Conservation (phyloP, 2,113 vertebrate genomes). For the Murina feae region DNA sequence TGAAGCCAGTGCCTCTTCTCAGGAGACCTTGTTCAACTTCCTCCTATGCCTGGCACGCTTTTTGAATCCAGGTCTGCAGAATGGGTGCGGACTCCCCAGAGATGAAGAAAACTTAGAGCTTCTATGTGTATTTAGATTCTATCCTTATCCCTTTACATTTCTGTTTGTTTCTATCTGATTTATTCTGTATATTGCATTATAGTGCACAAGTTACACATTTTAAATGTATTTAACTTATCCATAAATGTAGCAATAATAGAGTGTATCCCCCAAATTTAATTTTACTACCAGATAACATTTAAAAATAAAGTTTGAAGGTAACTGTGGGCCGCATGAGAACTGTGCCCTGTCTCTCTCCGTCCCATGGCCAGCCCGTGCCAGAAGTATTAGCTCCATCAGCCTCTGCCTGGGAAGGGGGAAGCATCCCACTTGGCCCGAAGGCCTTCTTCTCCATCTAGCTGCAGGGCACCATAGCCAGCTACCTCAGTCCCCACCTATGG, state of each 20-base stretch:
- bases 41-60: background rate
- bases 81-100: background rate
- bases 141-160: background rate
- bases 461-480: background rate
- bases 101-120: background rate
- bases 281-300: background rate
- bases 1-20: background rate
- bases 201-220: background rate
- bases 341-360: background rate
- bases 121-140: background rate
- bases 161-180: background rate
- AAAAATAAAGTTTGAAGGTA: background rate
- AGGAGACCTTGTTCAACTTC: background rate
- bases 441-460: background rate
- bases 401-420: background rate
- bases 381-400: background rate
- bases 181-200: background rate
- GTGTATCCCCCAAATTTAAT: background rate
- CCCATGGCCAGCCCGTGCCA: background rate
- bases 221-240: background rate
- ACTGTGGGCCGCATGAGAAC: background rate
- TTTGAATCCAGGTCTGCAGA: background rate
- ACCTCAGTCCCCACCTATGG: background rate
- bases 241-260: background rate
- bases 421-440: background rate